A percentile compares a stretch with the other conserved stretches of the same genome.
These are phyloP conservation scores for Gallinago stenura DNA, from an alignment of 2,797 vertebrate genomes.

Conservation along the genomic window DNA sequence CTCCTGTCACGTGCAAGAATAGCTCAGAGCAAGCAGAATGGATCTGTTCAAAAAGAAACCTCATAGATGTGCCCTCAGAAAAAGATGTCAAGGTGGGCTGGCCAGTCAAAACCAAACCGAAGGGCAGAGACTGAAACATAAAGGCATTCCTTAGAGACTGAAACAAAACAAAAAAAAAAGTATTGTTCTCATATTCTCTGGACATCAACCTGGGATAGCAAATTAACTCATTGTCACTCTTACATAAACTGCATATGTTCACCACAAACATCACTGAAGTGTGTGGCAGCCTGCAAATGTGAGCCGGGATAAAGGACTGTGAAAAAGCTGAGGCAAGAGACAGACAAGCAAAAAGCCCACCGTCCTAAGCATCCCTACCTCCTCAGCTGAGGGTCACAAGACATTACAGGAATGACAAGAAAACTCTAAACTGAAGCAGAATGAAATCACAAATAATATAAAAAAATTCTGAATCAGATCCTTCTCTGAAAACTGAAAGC, in stretches of 20 bases:
- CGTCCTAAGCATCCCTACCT: neutral
- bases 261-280: neutral
- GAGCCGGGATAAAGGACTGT: neutral
- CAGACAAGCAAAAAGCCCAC: neutral
- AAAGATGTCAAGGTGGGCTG: neutral
- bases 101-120: neutral
- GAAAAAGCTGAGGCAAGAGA: neutral
- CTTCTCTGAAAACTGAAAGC: neutral
- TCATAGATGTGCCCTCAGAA: neutral
- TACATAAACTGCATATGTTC: neutral
- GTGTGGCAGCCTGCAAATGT: neutral
- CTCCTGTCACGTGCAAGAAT: conserved; percentile 7
- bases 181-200: neutral
- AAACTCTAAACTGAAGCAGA: neutral
- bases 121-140: neutral
- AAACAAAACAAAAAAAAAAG: neutral
- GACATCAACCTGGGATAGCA: neutral
- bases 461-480: neutral
- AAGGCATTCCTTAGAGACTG: neutral
- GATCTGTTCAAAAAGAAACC: neutral
- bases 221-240: neutral
- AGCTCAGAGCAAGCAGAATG: neutral
- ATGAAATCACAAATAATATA: neutral
- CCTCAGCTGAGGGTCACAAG: neutral
- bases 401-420: neutral